phyloP scores from a whole-genome alignment of 2,797 vertebrate species.

The Helicolenus hilgendorfi region DNA sequence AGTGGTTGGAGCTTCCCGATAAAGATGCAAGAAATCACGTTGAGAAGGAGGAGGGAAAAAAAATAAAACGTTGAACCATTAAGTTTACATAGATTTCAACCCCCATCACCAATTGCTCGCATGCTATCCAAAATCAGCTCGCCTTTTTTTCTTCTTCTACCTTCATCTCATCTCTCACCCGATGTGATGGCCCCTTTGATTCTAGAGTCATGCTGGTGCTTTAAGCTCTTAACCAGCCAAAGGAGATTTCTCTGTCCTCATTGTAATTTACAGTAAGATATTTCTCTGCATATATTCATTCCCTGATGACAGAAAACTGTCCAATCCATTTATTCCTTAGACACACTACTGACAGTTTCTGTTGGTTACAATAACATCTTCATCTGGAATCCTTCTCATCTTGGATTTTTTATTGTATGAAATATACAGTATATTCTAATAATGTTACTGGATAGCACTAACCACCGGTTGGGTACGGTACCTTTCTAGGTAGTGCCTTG shows the following conservation, averaged over 20 bases:
- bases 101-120: constrained; percentile 46
- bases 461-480: background rate
- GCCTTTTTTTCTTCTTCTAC: constrained; percentile 27
- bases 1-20: constrained; percentile 76
- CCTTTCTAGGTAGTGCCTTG: background rate
- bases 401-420: background rate
- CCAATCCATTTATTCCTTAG: constrained; percentile 34
- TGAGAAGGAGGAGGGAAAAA: constrained; percentile 19
- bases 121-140: constrained; percentile 54
- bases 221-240: constrained; percentile 48
- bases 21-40: constrained; percentile 73
- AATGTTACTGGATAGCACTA: background rate
- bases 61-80: constrained; percentile 49
- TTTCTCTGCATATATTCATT: constrained; percentile 34
- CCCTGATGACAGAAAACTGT: constrained; percentile 30
- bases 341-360: background rate
- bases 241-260: constrained; percentile 15
- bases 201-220: constrained; percentile 56
- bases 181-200: constrained; percentile 63
- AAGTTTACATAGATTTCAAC: constrained; percentile 76
- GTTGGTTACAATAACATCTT: constrained; percentile 43
- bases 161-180: constrained; percentile 57
- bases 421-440: background rate
- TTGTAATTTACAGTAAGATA: constrained; percentile 50
- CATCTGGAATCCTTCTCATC: constrained; percentile 48